Evolutionary conservation across 2,797 vertebrate genomes (phyloP).

Genomic region (Gymnothorax reevesii): DNA sequence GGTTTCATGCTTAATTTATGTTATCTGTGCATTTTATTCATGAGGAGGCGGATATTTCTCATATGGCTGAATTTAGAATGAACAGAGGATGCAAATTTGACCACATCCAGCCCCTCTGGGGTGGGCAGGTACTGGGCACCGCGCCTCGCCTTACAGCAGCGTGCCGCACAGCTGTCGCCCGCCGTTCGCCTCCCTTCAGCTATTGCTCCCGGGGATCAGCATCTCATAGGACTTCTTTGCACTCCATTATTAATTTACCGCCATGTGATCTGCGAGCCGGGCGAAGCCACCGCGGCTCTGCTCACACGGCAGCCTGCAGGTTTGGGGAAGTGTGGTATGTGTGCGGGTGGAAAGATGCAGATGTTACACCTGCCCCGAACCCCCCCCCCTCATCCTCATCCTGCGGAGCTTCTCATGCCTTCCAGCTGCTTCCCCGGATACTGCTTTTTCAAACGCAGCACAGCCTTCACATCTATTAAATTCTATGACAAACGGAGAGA

Average conservation of each 20-base stretch:
- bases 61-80: neutral
- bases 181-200: neutral
- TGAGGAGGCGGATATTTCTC: neutral
- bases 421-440: neutral
- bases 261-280: neutral
- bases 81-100: neutral
- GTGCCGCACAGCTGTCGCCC: neutral
- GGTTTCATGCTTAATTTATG: conserved; percentile 15
- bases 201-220: neutral
- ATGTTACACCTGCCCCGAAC: neutral
- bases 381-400: neutral
- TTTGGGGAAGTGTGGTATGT: neutral
- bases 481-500: neutral
- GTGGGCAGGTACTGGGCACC: neutral
- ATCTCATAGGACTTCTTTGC: neutral
- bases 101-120: neutral
- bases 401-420: neutral
- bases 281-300: neutral
- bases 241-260: conserved; percentile 6
- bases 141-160: neutral
- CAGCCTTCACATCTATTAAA: neutral
- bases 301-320: neutral
- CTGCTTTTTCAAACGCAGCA: neutral
- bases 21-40: neutral
- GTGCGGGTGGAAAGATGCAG: neutral